Conservation (phyloP, 1,140 invertebrate genomes). For the Meloidogyne chitwoodi region DNA sequence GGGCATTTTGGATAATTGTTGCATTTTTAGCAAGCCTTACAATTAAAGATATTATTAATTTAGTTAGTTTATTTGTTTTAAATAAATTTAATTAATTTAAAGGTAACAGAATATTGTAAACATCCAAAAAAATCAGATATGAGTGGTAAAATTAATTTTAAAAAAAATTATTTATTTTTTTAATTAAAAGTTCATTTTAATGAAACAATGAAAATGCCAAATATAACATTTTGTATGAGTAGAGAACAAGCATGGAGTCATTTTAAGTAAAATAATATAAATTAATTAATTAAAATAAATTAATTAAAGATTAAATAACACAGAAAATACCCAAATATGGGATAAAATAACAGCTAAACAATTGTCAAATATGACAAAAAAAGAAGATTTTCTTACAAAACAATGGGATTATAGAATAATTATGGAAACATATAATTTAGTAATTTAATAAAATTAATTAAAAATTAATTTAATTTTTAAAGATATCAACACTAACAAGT, state of each 20-base stretch:
- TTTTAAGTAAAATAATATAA: slow-evolving; percentile 28
- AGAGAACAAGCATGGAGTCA: slow-evolving; percentile 44
- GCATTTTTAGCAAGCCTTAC: slow-evolving; percentile 52
- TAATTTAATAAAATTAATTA: not conserved
- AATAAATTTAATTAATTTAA: not conserved
- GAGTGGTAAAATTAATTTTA: slow-evolving; percentile 22
- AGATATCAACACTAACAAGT: slow-evolving; percentile 20
- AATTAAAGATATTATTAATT: slow-evolving; percentile 50
- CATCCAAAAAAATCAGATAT: slow-evolving; percentile 49
- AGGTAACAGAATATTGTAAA: slow-evolving; percentile 40
- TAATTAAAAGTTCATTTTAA: slow-evolving; percentile 28
- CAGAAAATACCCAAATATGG: not conserved
- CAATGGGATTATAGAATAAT: slow-evolving; percentile 42
- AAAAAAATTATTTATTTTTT: no score
- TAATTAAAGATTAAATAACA: not conserved
- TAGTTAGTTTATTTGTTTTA: slow-evolving; percentile 37
- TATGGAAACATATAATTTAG: slow-evolving; percentile 43
- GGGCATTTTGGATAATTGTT: slow-evolving; percentile 57
- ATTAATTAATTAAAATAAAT: slow-evolving; percentile 36
- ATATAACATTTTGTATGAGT: slow-evolving; percentile 49
- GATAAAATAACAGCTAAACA: not conserved
- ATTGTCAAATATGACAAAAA: slow-evolving; percentile 36
- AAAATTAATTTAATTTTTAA: not conserved
- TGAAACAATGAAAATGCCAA: slow-evolving; percentile 47
- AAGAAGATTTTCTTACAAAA: slow-evolving; percentile 23